Evolutionary conservation across 2,797 vertebrate genomes (phyloP).

Genomic region (Malacoraja senta): DNA sequence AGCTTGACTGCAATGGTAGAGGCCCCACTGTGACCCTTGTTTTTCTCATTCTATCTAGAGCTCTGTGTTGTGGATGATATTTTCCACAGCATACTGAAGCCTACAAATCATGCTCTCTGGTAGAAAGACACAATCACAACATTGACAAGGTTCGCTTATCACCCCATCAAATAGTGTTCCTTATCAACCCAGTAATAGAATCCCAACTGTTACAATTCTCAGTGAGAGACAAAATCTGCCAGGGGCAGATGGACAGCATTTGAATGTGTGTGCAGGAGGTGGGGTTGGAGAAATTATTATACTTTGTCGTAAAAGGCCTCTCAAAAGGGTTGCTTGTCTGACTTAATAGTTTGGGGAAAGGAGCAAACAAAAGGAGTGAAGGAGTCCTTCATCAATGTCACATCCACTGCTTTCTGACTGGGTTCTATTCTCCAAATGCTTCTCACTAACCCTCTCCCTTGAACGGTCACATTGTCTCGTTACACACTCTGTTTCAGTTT

Average conservation of each 20-base stretch:
- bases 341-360: not conserved
- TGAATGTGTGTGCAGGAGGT: not conserved
- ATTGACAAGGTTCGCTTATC: not conserved
- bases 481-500: not conserved
- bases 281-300: slow-evolving; percentile 15
- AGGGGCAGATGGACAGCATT: not conserved
- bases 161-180: not conserved
- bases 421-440: slow-evolving; percentile 8
- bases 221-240: not conserved
- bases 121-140: not conserved
- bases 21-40: not conserved
- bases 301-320: not conserved
- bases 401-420: not conserved
- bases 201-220: not conserved
- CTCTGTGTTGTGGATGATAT: not conserved
- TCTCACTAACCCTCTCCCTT: not conserved
- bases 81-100: not conserved
- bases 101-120: not conserved
- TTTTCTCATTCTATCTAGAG: not conserved
- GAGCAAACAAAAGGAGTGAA: slow-evolving; percentile 20
- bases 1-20: not conserved
- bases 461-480: not conserved
- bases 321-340: slow-evolving; percentile 23
- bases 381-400: slow-evolving; percentile 22
- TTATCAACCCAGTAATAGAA: not conserved